Conservation (phyloP, 2,888 invertebrate species). For the Chymomyza procnemis region DNA sequence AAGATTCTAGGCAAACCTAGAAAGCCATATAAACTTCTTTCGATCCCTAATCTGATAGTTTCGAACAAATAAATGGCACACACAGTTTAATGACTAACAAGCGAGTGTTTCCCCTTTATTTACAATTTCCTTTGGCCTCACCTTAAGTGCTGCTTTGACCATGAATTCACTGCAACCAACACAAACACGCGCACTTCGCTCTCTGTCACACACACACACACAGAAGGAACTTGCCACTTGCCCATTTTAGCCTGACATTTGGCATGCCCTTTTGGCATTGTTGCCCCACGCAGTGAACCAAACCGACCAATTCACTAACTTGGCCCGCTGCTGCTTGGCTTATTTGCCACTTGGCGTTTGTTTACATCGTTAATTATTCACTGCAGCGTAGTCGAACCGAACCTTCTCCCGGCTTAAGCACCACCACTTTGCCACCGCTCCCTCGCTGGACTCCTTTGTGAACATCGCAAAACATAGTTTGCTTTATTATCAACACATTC, state of each 20-base stretch:
- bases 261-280: constrained; percentile 24
- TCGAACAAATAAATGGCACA: too few species aligned
- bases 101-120: background rate
- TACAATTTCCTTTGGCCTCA: constrained; percentile 14
- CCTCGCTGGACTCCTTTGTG: background rate
- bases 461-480: constrained; percentile 26
- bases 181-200: background rate
- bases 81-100: too few species aligned
- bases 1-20: too few species aligned
- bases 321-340: constrained; percentile 2
- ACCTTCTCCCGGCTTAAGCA: background rate
- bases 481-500: constrained; percentile 45
- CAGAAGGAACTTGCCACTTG: background rate
- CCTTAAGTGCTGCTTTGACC: constrained; percentile 38
- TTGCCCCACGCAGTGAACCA: background rate
- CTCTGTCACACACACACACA: background rate
- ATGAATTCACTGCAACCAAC: constrained; percentile 42
- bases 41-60: too few species aligned
- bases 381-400: constrained; percentile 1
- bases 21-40: too few species aligned
- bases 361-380: constrained; percentile 54
- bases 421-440: background rate
- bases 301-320: background rate
- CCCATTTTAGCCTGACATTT: constrained; percentile 25
- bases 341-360: constrained; percentile 34